Evolutionary conservation across 1,140 invertebrate genomes (phyloP), one percentile per base, ranked within the genome.

Genomic region (Leguminivora glycinivorella): DNA sequence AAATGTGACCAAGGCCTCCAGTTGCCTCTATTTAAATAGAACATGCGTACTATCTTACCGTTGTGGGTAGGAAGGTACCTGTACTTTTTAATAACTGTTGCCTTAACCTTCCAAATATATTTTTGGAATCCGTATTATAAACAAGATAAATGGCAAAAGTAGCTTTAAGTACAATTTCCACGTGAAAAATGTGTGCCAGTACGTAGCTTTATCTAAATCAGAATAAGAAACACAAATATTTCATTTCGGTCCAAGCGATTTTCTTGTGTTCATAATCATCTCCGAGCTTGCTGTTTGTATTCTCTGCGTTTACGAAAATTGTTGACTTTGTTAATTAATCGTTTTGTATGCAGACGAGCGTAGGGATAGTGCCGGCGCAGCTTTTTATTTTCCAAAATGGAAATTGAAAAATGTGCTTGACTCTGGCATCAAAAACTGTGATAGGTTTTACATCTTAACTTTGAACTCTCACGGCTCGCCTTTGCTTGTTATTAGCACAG

Each of bases 251-350:
- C 74, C 71, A 72, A 69, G 74, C 71, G 14, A 71, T 72, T 82
- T 81, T 75, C 74, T 81, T 77, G 71, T 77, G 76, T 83, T 82
- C 76, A 73, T 74, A 60, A 72, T 74, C 73, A 72, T 74, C 73
- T 72, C 77, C 25, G 67, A 71, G 72, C 72, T 79, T 69, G 75
- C 69, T 78, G 75, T 84, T 84, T 83, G 78, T 83, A 80, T 80
- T 84, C 77, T 75, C 68, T 74, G 76, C 79, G 76, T 75, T 80
- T 73, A 75, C 70, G 77, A 78, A 80, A 79, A 80, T 79, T 85
- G 84, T 84, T 84, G 79, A 83, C 82, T 80, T 82, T 85, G 78
- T 83, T 87, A 88, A 88, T 88, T 87, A 87, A 85, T 82, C 83
- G 83, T 83, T 87, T 85, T 84, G 78, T 82, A 88, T 88, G 83